Conservation (phyloP, 2,797 vertebrate species). For the Eospalax fontanierii region DNA sequence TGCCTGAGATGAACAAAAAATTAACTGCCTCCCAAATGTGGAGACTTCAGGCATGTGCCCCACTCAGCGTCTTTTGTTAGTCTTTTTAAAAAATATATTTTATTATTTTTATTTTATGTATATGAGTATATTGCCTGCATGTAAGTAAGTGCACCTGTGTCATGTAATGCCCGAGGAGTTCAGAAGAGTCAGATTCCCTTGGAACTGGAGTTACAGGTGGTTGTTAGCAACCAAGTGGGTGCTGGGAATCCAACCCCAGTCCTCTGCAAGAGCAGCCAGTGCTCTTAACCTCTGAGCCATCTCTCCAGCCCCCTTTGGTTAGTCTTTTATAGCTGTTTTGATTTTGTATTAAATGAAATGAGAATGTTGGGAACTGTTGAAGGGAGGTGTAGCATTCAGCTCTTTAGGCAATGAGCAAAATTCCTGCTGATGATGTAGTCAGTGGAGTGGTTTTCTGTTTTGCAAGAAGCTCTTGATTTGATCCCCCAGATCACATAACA, state of each 20-base stretch:
- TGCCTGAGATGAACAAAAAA: neutral
- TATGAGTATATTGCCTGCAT: too few species aligned
- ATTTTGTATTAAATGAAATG: conserved; percentile 38
- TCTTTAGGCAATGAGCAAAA: conserved; percentile 24
- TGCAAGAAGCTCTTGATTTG: neutral
- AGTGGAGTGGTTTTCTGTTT: neutral
- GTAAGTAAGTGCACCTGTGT: too few species aligned
- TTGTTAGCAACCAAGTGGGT: too few species aligned
- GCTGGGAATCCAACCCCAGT: too few species aligned
- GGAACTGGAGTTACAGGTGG: too few species aligned
- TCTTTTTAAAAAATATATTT: neutral
- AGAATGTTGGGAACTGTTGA: conserved; percentile 54
- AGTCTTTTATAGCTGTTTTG: conserved; percentile 14
- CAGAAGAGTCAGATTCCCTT: too few species aligned
- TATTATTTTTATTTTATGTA: too few species aligned
- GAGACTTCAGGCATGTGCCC: neutral
- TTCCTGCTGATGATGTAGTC: neutral
- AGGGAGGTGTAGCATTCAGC: neutral
- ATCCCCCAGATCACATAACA: neutral
- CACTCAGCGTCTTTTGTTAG: neutral
- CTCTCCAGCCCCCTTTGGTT: neutral
- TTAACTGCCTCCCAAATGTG: neutral
- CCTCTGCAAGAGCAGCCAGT: too few species aligned
- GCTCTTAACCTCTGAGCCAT: too few species aligned
- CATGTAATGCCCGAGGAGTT: too few species aligned